These are phyloP conservation scores for Cuculus canorus DNA, from an alignment of 2,797 vertebrate species.

Conservation along the genomic window DNA sequence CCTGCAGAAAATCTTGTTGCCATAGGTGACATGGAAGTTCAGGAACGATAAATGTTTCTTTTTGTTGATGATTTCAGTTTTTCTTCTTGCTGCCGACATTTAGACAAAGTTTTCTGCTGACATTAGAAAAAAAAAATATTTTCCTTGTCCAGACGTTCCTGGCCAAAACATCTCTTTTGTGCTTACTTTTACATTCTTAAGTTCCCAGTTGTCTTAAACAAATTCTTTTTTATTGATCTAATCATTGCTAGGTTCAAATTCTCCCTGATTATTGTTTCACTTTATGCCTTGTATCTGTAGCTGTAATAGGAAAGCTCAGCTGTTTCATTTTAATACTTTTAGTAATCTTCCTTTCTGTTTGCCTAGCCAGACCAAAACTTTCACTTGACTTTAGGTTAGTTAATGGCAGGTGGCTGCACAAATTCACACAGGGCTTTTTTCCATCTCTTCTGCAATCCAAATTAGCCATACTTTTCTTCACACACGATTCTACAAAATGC, in stretches of 20 bases:
- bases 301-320: background rate
- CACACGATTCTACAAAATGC: background rate
- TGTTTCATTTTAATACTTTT: background rate
- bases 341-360: background rate
- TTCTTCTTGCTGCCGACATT: slow-evolving; percentile 59
- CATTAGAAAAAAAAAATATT: slow-evolving; percentile 53
- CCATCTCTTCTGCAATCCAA: background rate
- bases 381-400: background rate
- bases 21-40: slow-evolving; percentile 58
- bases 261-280: slow-evolving; percentile 53
- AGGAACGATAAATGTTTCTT: slow-evolving; percentile 36
- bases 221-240: slow-evolving; percentile 48
- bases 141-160: slow-evolving; percentile 41
- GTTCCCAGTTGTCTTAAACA: slow-evolving; percentile 49
- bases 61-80: slow-evolving; percentile 65
- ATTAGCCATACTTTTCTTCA: background rate
- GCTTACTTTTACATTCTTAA: slow-evolving; percentile 57
- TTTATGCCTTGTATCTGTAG: slow-evolving; percentile 6
- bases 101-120: slow-evolving; percentile 62
- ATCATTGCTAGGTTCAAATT: slow-evolving; percentile 48
- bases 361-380: background rate
- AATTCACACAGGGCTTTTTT: fast-evolving
- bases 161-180: slow-evolving; percentile 31
- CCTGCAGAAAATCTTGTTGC: slow-evolving; percentile 45
- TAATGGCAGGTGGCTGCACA: slow-evolving; percentile 19